phyloP scores from a whole-genome alignment of 2,113 vertebrate genomes.

The Coturnix japonica region DNA sequence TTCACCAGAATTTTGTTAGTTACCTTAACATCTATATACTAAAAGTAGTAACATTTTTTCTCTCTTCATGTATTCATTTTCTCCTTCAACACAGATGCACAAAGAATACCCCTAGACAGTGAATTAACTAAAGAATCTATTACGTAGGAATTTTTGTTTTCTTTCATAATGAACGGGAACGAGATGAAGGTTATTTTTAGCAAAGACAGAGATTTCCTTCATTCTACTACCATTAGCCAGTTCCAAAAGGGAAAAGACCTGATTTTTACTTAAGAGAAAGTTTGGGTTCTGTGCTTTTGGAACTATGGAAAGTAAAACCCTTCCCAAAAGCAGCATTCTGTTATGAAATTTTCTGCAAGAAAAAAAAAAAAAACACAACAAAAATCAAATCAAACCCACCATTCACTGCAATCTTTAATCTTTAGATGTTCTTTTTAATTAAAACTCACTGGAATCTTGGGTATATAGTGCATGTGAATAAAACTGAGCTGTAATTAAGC shows the following conservation, averaged over 20 bases:
- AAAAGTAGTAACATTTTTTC: rapidly evolving
- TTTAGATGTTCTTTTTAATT: not conserved
- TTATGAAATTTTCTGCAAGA: not conserved
- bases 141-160: not conserved
- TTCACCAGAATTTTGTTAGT: not conserved
- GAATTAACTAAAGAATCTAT: not conserved
- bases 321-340: not conserved
- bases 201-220: not conserved
- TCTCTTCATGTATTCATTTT: not conserved
- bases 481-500: not conserved
- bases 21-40: not conserved
- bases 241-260: not conserved
- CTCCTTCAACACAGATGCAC: not conserved
- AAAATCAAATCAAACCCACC: not conserved
- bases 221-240: not conserved
- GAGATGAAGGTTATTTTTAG: not conserved
- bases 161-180: not conserved
- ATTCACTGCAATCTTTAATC: not conserved
- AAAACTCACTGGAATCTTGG: not conserved
- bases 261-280: not conserved
- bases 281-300: not conserved
- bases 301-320: not conserved
- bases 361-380: not conserved
- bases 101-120: not conserved
- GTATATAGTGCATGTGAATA: not conserved